Percentiles rank a stretch among this genome's conserved stretches.
Conservation (phyloP, 2,888 invertebrate species). For the Agrotis clavis region DNA sequence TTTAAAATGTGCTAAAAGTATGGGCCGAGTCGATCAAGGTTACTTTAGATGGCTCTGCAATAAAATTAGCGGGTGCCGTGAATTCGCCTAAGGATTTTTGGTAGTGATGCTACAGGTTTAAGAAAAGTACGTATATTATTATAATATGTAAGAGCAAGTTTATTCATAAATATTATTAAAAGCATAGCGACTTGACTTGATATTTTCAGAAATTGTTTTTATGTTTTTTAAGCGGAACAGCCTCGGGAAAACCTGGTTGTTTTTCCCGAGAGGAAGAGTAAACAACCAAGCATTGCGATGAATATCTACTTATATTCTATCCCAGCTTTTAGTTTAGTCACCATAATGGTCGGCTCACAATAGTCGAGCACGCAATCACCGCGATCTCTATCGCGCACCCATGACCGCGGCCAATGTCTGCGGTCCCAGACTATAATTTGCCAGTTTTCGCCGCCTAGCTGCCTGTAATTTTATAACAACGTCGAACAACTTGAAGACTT, state of each 20-base stretch:
- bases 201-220: not conserved
- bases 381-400: slow-evolving; percentile 79
- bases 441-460: slow-evolving; percentile 88
- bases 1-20: slow-evolving; percentile 49
- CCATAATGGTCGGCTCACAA: slow-evolving; percentile 80
- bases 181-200: not conserved
- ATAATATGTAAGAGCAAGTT: not conserved
- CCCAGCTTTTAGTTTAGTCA: slow-evolving; percentile 72
- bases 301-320: slow-evolving; percentile 55
- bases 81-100: not conserved
- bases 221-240: not conserved
- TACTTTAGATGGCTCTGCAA: slow-evolving; percentile 19
- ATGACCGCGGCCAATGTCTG: slow-evolving; percentile 79
- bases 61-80: slow-evolving; percentile 17
- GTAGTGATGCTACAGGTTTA: not conserved
- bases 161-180: not conserved
- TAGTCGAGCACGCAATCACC: slow-evolving; percentile 79
- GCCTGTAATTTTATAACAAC: slow-evolving; percentile 86
- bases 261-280: slow-evolving; percentile 9
- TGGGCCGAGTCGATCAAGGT: slow-evolving; percentile 37
- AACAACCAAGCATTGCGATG: slow-evolving; percentile 45
- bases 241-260: too few species aligned
- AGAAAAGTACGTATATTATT: not conserved
- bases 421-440: slow-evolving; percentile 87
- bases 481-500: slow-evolving; percentile 82